Percentiles rank a stretch among this genome's conserved stretches.
These are phyloP conservation scores for Heliconius ismenius DNA, from an alignment of 2,888 invertebrate species.

Conservation along the genomic window DNA sequence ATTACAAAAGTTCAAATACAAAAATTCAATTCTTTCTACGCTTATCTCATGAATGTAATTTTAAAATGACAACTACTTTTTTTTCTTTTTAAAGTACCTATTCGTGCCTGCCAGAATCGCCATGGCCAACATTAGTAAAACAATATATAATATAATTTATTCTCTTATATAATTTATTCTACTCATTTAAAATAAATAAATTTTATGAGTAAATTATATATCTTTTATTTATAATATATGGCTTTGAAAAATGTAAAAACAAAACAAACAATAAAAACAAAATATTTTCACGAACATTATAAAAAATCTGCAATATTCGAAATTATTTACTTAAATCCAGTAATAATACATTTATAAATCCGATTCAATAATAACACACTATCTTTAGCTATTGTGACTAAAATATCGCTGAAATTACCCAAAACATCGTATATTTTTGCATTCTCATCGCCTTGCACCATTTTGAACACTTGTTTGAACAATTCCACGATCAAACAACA, in stretches of 20 bases:
- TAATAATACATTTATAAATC: not conserved
- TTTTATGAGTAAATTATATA: not conserved
- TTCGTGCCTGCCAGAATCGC: too few species aligned
- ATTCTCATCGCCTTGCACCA: conserved; percentile 24
- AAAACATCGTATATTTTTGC: conserved; percentile 22
- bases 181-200: too few species aligned
- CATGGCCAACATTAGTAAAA: too few species aligned
- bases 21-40: too few species aligned
- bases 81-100: too few species aligned
- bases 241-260: not conserved
- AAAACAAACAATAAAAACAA: not conserved
- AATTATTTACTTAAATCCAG: not conserved
- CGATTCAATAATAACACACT: conserved; percentile 20
- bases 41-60: too few species aligned
- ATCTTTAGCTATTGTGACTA: conserved; percentile 28
- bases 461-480: conserved; percentile 26
- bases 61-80: too few species aligned
- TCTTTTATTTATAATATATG: too few species aligned
- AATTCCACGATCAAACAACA: conserved; percentile 25
- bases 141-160: too few species aligned
- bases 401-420: conserved; percentile 25
- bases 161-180: too few species aligned
- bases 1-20: too few species aligned
- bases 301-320: not conserved
- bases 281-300: not conserved